A percentile compares a stretch with the other conserved stretches of the same genome.
phyloP scores from a whole-genome alignment of 2,113 vertebrate genomes.

The Rallus limicola region DNA sequence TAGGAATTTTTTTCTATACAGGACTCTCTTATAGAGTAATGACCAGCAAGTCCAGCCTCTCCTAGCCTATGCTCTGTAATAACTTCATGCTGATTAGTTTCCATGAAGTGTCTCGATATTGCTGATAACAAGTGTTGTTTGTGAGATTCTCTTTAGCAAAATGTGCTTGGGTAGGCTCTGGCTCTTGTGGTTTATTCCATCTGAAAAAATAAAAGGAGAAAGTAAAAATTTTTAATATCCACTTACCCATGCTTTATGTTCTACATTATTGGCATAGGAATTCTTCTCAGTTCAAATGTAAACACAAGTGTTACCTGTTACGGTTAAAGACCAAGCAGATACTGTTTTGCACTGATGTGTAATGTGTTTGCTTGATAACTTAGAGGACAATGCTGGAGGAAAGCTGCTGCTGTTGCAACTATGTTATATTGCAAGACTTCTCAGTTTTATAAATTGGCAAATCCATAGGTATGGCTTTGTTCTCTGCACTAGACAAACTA shows the following conservation, averaged over 20 bases:
- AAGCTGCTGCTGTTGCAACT: not conserved
- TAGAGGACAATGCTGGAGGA: not conserved
- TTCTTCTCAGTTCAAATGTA: not conserved
- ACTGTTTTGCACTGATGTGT: not conserved
- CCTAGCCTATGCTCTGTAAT: not conserved
- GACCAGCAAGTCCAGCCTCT: not conserved
- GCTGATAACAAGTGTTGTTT: not conserved
- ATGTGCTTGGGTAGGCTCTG: not conserved
- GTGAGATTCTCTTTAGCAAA: not conserved
- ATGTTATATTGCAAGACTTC: not conserved
- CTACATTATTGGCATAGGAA: not conserved
- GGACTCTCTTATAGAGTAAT: not conserved
- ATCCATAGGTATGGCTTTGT: not conserved
- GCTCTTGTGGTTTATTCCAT: not conserved
- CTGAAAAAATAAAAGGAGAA: not conserved
- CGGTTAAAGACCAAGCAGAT: not conserved
- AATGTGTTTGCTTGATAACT: not conserved
- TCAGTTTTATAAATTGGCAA: not conserved
- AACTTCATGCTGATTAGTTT: not conserved
- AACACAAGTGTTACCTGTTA: not conserved
- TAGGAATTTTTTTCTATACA: too few relatives aligned
- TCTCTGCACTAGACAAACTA: not conserved
- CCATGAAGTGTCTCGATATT: not conserved
- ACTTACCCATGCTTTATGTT: not conserved
- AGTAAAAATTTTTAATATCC: not conserved